A percentile compares a stretch with the other conserved stretches of the same genome.
Evolutionary conservation across 2,888 invertebrate genomes (phyloP).

Genomic region (Xanthia togata): DNA sequence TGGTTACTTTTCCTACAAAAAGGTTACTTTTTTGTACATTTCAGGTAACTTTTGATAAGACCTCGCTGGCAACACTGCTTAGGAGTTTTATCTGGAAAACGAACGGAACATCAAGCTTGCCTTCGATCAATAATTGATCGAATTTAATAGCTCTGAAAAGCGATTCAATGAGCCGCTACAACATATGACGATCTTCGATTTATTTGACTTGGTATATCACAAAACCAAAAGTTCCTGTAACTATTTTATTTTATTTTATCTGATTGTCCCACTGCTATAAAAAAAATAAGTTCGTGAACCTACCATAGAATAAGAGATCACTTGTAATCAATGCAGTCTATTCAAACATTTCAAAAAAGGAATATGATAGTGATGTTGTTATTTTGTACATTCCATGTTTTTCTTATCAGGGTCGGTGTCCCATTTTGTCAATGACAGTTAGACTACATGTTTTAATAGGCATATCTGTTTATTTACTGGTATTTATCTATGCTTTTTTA

Average conservation of each 20-base stretch:
- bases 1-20: too few species aligned
- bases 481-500: slow-evolving; percentile 20
- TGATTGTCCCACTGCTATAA: too few species aligned
- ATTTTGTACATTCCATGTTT: slow-evolving; percentile 1
- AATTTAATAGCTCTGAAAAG: neutral
- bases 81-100: neutral
- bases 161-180: too few species aligned
- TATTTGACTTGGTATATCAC: too few species aligned
- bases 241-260: too few species aligned
- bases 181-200: neutral
- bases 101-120: neutral
- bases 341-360: slow-evolving; percentile 25
- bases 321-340: slow-evolving; percentile 2
- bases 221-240: neutral
- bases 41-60: too few species aligned
- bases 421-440: slow-evolving; percentile 16
- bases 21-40: too few species aligned
- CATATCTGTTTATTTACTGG: slow-evolving; percentile 15
- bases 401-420: slow-evolving; percentile 13
- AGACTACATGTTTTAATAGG: neutral
- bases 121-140: too few species aligned
- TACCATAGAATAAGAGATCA: slow-evolving; percentile 14
- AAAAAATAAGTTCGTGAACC: neutral
- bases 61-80: too few species aligned
- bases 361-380: slow-evolving; percentile 21